Conservation (phyloP, 2,797 vertebrate species). For the Sebastes variabilis region DNA sequence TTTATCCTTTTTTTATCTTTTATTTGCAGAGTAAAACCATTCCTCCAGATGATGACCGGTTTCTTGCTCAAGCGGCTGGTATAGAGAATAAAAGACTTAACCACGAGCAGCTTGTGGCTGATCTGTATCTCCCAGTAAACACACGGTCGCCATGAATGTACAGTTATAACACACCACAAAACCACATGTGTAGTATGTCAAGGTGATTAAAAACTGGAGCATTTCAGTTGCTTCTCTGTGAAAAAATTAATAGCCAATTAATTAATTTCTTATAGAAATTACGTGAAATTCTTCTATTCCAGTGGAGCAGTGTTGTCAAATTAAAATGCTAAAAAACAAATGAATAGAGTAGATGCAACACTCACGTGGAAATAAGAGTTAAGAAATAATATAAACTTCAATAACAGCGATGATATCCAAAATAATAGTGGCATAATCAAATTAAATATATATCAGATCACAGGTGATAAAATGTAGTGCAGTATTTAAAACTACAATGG, state of each 20-base stretch:
- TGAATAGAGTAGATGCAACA: neutral
- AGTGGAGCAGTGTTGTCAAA: neutral
- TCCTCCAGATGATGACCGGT: constrained; percentile 16
- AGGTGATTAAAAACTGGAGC: constrained; percentile 17
- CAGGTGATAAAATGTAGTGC: neutral
- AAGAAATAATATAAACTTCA: neutral
- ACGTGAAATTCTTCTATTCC: neutral
- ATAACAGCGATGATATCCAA: neutral
- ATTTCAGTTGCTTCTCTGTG: neutral
- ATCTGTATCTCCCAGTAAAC: constrained; percentile 52
- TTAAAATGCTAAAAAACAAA: neutral
- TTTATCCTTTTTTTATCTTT: neutral
- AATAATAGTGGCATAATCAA: neutral
- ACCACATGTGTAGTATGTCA: constrained; percentile 9
- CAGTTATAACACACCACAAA: constrained; percentile 20
- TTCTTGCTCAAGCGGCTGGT: constrained; percentile 31
- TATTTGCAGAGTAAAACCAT: constrained; percentile 17
- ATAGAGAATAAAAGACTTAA: constrained; percentile 28
- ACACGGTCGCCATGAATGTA: constrained; percentile 38
- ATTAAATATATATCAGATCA: neutral
- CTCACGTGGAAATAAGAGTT: neutral
- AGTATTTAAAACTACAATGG: too few relatives aligned
- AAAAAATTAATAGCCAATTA: neutral
- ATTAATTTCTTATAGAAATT: constrained; percentile 1
- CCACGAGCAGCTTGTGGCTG: constrained; percentile 44